These are phyloP conservation scores for Microplitis deprimator DNA, from an alignment of 2,888 invertebrate genomes.

Conservation along the genomic window DNA sequence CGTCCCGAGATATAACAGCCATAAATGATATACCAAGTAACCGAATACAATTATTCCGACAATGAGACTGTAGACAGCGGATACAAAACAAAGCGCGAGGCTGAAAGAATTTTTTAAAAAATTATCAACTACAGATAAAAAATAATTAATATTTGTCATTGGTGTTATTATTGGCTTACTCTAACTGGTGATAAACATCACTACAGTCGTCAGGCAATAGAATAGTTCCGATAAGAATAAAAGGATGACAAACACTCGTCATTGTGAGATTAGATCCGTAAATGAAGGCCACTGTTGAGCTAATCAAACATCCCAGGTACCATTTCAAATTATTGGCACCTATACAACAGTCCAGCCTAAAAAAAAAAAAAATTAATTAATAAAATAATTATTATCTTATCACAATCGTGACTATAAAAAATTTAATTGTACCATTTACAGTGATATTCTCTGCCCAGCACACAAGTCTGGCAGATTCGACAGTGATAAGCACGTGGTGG, in stretches of 20 bases:
- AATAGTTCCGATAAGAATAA: constrained; percentile 78
- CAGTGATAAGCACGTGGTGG: constrained; percentile 86
- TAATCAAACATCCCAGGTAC: constrained; percentile 80
- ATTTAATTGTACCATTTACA: constrained; percentile 79
- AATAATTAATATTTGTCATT: not conserved
- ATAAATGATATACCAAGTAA: constrained; percentile 69
- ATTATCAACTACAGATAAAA: not conserved
- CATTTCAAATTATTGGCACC: constrained; percentile 84
- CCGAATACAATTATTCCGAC: constrained; percentile 66
- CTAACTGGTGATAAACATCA: constrained; percentile 85
- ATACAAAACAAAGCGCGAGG: constrained; percentile 72
- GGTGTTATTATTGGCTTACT: constrained; percentile 73
- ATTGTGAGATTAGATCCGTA: constrained; percentile 86
- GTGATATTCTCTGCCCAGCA: constrained; percentile 84
- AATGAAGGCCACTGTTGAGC: constrained; percentile 78
- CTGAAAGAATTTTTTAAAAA: constrained; percentile 54
- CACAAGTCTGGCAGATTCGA: constrained; percentile 85
- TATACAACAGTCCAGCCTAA: constrained; percentile 88
- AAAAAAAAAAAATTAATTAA: constrained; percentile 58
- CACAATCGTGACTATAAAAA: constrained; percentile 10
- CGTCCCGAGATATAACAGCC: constrained; percentile 65
- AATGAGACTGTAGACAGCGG: constrained; percentile 70
- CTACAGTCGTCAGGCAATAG: constrained; percentile 88
- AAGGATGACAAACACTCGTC: constrained; percentile 90
- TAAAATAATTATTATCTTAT: not conserved